phyloP scores from a whole-genome alignment of 35 echinoderm and acorn worm species.

The Apostichopus californicus region DNA sequence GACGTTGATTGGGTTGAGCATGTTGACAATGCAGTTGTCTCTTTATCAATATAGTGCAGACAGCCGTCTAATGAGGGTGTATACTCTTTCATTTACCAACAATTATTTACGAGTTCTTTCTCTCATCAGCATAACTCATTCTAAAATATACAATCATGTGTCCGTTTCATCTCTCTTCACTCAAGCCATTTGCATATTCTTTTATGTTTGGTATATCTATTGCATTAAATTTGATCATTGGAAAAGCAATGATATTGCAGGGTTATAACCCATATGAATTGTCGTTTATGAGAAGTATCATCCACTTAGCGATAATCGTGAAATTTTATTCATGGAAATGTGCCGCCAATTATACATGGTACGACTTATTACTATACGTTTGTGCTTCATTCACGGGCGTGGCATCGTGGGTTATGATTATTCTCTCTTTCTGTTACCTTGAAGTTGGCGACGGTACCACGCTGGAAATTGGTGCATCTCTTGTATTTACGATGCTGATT shows the following conservation, averaged over 20 bases:
- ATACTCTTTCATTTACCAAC: no score
- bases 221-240: not conserved
- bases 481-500: not conserved
- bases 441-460: conserved; percentile 8
- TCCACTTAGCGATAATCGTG: not conserved
- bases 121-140: no score
- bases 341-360: not conserved
- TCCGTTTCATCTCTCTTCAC: not conserved
- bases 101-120: no score
- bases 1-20: no score
- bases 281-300: not conserved
- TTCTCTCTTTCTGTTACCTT: not conserved
- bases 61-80: no score
- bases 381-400: not conserved
- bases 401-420: not conserved
- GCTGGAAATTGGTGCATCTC: not conserved
- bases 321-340: not conserved
- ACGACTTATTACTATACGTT: not conserved
- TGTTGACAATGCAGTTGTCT: no score
- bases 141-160: no score
- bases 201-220: not conserved
- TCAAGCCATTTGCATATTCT: not conserved
- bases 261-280: not conserved
- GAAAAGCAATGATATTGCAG: not conserved
- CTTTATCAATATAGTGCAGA: no score